Conservation (phyloP, 2,888 invertebrate species). For the Nemotelus pantherinus region DNA sequence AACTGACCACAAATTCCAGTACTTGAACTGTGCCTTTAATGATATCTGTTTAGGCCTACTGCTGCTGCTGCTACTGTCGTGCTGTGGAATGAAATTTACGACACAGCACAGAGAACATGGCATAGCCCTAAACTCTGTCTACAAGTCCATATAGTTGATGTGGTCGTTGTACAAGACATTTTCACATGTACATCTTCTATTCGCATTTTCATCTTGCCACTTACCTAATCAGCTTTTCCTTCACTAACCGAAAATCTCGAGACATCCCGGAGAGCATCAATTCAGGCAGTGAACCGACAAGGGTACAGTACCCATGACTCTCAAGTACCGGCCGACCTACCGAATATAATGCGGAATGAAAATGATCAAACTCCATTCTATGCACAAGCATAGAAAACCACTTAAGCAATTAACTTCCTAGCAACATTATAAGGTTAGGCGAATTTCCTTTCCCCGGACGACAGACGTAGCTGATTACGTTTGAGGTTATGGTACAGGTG, state of each 20-base stretch:
- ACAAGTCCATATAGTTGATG: neutral
- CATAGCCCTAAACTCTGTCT: neutral
- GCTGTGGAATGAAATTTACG: neutral
- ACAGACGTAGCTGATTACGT: neutral
- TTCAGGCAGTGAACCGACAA: neutral
- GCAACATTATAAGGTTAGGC: conserved; percentile 39
- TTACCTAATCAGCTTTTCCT: conserved; percentile 36
- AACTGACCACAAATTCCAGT: conserved; percentile 36
- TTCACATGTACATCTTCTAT: neutral
- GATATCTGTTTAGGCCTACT: conserved; percentile 18
- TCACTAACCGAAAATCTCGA: conserved; percentile 1
- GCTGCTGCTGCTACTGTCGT: conserved; percentile 5
- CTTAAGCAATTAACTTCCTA: conserved; percentile 44
- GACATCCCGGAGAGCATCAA: neutral
- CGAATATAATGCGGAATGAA: conserved; percentile 32
- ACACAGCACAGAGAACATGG: neutral
- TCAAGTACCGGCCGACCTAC: conserved; percentile 15
- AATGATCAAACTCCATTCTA: conserved; percentile 33
- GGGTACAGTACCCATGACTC: conserved; percentile 5
- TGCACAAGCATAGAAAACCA: conserved; percentile 38
- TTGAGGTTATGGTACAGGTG: conserved; percentile 12
- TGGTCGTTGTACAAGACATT: neutral
- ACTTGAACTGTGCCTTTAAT: conserved; percentile 5
- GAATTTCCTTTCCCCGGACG: conserved; percentile 22
- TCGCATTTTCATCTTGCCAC: neutral